phyloP scores from a whole-genome alignment of 2,113 vertebrate genomes.

The Haemorhous mexicanus region DNA sequence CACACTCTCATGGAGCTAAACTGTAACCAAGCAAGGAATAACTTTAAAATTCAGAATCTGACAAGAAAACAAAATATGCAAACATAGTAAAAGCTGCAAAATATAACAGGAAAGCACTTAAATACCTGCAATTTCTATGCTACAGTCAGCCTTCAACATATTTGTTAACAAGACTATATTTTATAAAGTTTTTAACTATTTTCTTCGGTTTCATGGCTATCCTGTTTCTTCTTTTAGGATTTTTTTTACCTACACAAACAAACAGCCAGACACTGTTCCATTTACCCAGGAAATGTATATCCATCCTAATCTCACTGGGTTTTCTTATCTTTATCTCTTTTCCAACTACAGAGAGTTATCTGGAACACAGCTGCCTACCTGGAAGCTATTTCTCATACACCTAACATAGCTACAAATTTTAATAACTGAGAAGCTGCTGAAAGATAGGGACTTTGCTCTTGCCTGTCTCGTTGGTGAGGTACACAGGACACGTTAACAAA shows the following conservation, averaged over 20 bases:
- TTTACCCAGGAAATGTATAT: neutral
- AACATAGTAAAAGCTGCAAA: neutral
- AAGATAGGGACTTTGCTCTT: neutral
- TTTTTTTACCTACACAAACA: neutral
- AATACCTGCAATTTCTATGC: neutral
- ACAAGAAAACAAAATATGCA: neutral
- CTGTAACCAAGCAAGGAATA: neutral
- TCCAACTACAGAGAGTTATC: neutral
- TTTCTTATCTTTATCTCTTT: neutral
- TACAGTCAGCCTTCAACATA: neutral
- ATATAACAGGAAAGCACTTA: neutral
- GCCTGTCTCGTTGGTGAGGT: neutral
- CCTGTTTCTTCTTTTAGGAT: neutral
- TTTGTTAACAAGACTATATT: neutral
- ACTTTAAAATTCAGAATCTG: neutral
- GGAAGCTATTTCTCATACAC: neutral
- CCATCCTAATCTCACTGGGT: neutral
- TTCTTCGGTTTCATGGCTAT: neutral
- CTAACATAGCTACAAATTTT: neutral
- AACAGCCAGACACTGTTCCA: neutral
- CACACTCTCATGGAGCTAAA: neutral
- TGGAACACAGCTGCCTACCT: conserved; percentile 29
- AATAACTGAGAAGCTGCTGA: conserved; percentile 19
- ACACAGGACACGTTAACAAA: neutral
- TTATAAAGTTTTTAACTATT: neutral